Evolutionary conservation across 2,888 invertebrate species (phyloP).

Genomic region (Entomobrya multifasciata): DNA sequence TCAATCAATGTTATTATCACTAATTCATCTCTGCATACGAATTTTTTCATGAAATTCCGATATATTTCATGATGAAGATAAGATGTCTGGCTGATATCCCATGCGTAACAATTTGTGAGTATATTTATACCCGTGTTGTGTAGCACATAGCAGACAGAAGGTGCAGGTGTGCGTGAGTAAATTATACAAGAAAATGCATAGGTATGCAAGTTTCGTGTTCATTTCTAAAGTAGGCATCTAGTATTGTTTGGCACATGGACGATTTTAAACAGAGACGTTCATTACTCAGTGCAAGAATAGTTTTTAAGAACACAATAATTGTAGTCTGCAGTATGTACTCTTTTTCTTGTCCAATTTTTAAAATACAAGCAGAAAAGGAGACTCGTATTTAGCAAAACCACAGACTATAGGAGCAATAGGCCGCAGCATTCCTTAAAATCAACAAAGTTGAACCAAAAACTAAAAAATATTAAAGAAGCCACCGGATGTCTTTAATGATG

Average conservation of each 20-base stretch:
- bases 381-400: neutral
- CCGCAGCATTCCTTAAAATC: constrained; percentile 68
- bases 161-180: no score
- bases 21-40: neutral
- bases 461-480: constrained; percentile 38
- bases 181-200: no score
- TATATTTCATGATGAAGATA: constrained; percentile 1
- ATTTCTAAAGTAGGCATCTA: no score
- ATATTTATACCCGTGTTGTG: no score
- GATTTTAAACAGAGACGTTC: no score
- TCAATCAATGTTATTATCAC: constrained; percentile 1
- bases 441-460: constrained; percentile 69
- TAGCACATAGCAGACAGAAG: no score
- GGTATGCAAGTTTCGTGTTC: no score
- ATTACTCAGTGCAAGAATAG: no score
- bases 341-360: no score
- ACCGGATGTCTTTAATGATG: constrained; percentile 76
- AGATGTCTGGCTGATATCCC: constrained; percentile 43
- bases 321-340: no score
- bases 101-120: neutral
- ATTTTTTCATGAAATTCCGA: neutral
- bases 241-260: no score
- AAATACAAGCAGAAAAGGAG: neutral
- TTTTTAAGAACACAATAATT: no score
- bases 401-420: neutral